phyloP scores from a whole-genome alignment of 1,140 invertebrate genomes.

The Drosophila ficusphila region DNA sequence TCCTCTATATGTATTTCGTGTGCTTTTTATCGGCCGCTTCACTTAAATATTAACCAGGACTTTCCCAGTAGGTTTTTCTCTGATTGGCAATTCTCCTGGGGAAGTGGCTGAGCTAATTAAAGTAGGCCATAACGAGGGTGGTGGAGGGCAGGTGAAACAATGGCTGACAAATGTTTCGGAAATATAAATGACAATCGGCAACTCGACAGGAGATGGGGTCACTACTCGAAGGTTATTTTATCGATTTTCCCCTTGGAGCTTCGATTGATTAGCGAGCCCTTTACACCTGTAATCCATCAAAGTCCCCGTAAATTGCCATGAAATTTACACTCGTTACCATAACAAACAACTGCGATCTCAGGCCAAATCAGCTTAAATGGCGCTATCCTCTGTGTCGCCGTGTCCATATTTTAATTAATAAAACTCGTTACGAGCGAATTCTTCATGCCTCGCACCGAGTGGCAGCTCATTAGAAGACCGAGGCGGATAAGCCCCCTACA shows the following conservation, averaged over 20 bases:
- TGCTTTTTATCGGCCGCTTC: constrained; percentile 58
- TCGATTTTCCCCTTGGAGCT: constrained; percentile 16
- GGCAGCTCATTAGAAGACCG: constrained; percentile 47
- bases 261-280: constrained; percentile 32
- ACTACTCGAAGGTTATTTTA: not conserved
- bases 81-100: constrained; percentile 17
- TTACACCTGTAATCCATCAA: constrained; percentile 46
- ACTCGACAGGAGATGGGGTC: constrained; percentile 1
- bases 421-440: constrained; percentile 62
- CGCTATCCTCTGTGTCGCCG: constrained; percentile 8
- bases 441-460: constrained; percentile 41
- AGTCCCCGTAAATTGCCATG: constrained; percentile 18
- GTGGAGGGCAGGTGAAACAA: constrained; percentile 9
- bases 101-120: constrained; percentile 44
- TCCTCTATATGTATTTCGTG: constrained; percentile 53
- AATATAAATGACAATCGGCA: constrained; percentile 30
- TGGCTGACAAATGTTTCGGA: constrained; percentile 42
- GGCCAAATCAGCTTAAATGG: constrained; percentile 49
- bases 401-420: constrained; percentile 62
- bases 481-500: not conserved
- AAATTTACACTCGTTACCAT: constrained; percentile 44
- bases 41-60: constrained; percentile 49
- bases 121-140: constrained; percentile 3
- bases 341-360: constrained; percentile 16
- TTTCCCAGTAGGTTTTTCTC: constrained; percentile 7